Evolutionary conservation across 2,888 invertebrate species (phyloP).

Genomic region (Pristionchus arcanus): DNA sequence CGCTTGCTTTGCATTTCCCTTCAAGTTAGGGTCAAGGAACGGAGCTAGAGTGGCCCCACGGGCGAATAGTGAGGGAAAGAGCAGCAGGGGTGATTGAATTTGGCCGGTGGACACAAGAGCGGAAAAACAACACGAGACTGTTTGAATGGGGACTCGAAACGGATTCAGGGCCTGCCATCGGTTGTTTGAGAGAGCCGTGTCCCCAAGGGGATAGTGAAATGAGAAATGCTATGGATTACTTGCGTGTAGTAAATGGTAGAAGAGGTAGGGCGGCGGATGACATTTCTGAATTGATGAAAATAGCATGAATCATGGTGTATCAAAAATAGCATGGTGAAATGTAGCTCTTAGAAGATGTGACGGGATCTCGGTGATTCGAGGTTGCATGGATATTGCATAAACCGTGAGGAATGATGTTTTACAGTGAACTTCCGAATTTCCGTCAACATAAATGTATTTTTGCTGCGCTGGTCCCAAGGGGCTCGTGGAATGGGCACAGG

Average conservation of each 20-base stretch:
- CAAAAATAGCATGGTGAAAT: no score
- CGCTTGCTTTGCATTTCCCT: no score
- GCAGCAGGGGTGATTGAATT: background rate
- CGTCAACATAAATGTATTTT: background rate
- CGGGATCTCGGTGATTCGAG: no score
- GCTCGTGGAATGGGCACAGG: background rate
- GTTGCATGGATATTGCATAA: no score
- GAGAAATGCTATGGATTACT: no score
- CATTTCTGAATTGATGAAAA: no score
- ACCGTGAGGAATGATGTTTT: background rate
- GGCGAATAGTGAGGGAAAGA: background rate
- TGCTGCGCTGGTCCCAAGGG: background rate
- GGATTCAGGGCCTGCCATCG: background rate
- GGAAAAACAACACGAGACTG: constrained; percentile 37
- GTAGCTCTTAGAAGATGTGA: no score
- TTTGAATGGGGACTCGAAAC: constrained; percentile 27
- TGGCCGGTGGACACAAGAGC: background rate
- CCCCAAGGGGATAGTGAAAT: no score
- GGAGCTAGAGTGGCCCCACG: background rate
- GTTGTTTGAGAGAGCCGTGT: no score
- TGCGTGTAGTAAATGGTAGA: no score
- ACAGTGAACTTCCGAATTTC: background rate
- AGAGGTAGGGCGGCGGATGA: no score
- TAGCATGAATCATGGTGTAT: no score
- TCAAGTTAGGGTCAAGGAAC: background rate